A percentile compares a stretch with the other conserved stretches of the same genome.
These are phyloP conservation scores for Quadroppia sp. DNA, from an alignment of 2,888 invertebrate species.

Conservation along the genomic window DNA sequence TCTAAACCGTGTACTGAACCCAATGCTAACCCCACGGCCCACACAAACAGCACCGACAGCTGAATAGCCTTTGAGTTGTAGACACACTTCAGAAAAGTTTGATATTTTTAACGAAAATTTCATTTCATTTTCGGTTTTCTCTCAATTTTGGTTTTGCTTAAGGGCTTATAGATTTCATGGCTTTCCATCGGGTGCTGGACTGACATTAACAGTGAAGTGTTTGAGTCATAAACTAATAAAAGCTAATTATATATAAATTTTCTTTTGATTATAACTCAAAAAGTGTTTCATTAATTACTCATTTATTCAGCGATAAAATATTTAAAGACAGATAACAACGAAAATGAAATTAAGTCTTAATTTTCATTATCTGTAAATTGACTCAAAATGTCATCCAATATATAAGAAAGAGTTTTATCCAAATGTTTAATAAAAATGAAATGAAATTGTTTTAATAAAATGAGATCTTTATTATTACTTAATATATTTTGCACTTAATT, in stretches of 20 bases:
- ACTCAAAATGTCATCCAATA: too few species aligned
- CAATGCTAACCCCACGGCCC: neutral
- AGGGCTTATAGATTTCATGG: constrained; percentile 1
- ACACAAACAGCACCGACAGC: neutral
- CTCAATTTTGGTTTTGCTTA: neutral
- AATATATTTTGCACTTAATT: too few species aligned
- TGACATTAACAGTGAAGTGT: neutral
- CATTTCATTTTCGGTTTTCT: neutral
- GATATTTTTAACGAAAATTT: neutral
- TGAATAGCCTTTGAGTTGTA: neutral
- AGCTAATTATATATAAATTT: constrained; percentile 2
- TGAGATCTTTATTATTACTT: too few species aligned
- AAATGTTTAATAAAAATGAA: too few species aligned
- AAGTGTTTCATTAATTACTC: neutral
- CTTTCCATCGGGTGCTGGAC: neutral
- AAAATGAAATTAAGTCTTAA: neutral
- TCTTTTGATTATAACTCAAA: neutral
- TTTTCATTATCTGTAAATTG: too few species aligned
- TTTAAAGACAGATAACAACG: neutral
- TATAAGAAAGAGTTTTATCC: too few species aligned
- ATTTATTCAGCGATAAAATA: neutral
- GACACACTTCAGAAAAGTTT: neutral
- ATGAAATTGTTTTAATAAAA: too few species aligned
- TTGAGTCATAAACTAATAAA: neutral
- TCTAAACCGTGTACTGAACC: neutral